Conservation (phyloP, 2,888 invertebrate genomes). For the Emmelina monodactyla region DNA sequence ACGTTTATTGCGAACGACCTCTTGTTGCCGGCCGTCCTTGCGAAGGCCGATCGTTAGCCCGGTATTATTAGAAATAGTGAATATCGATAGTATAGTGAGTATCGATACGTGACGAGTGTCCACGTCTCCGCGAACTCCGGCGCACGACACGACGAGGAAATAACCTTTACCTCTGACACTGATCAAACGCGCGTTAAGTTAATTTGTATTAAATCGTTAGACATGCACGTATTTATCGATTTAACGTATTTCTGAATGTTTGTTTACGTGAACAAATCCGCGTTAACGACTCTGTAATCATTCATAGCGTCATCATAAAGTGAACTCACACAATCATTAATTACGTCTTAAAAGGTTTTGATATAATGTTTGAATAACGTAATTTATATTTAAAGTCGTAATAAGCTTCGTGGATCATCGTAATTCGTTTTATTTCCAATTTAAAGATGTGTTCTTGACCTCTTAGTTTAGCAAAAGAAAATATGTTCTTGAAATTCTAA, state of each 20-base stretch:
- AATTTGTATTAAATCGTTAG: slow-evolving; percentile 38
- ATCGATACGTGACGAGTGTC: neutral
- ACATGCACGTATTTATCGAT: slow-evolving; percentile 38
- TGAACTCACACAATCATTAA: too few relatives aligned
- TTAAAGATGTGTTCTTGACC: too few relatives aligned
- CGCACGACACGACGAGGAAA: slow-evolving; percentile 44
- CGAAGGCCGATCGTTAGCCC: slow-evolving; percentile 45
- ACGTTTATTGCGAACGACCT: slow-evolving; percentile 28
- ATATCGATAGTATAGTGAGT: slow-evolving; percentile 19
- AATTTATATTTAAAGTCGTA: too few relatives aligned
- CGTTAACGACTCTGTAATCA: too few relatives aligned
- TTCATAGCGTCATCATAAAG: too few relatives aligned
- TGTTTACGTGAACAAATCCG: too few relatives aligned
- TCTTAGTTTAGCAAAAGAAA: too few relatives aligned
- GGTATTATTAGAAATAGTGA: slow-evolving; percentile 28
- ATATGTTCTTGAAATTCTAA: too few relatives aligned
- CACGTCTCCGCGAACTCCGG: neutral
- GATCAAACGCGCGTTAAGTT: slow-evolving; percentile 41
- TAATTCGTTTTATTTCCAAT: too few relatives aligned
- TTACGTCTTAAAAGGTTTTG: too few relatives aligned
- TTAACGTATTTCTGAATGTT: slow-evolving; percentile 8
- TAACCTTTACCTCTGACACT: slow-evolving; percentile 55
- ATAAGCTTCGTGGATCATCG: too few relatives aligned
- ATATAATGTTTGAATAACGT: too few relatives aligned
- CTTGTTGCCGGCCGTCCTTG: slow-evolving; percentile 41